Evolutionary conservation across 2,113 vertebrate genomes (phyloP).

Genomic region (Phasianus colchicus): DNA sequence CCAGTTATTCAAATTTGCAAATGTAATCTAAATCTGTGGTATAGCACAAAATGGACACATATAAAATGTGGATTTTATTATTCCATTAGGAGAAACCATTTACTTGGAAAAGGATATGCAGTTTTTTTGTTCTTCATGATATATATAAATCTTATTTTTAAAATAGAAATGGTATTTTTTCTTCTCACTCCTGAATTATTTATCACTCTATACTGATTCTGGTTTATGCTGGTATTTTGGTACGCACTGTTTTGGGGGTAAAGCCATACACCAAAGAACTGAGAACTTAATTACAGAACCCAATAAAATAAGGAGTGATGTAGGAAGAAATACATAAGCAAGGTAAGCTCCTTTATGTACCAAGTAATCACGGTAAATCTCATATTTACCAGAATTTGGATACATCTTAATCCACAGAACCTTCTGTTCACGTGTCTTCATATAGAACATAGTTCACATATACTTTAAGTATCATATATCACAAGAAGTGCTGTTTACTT

Average conservation of each 20-base stretch:
- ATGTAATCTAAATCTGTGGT: accelerated
- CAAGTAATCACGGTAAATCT: neutral
- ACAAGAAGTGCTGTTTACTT: neutral
- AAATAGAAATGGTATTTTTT: accelerated
- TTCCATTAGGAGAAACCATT: neutral
- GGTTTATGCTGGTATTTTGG: neutral
- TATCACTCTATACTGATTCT: neutral
- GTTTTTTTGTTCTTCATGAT: neutral
- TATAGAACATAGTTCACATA: accelerated
- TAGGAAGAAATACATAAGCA: neutral
- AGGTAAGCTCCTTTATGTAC: neutral
- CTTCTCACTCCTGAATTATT: neutral
- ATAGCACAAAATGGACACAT: accelerated
- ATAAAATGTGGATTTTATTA: accelerated
- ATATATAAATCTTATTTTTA: neutral
- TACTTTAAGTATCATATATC: neutral
- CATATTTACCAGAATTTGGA: neutral
- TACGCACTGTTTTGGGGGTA: neutral
- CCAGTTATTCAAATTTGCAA: neutral
- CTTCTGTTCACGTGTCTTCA: neutral
- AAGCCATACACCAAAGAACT: neutral
- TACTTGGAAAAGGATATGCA: neutral
- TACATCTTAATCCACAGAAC: neutral
- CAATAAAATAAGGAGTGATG: neutral
- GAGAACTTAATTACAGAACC: neutral